Evolutionary conservation across 2,888 invertebrate species (phyloP).

Genomic region (Orchestes rusci): DNA sequence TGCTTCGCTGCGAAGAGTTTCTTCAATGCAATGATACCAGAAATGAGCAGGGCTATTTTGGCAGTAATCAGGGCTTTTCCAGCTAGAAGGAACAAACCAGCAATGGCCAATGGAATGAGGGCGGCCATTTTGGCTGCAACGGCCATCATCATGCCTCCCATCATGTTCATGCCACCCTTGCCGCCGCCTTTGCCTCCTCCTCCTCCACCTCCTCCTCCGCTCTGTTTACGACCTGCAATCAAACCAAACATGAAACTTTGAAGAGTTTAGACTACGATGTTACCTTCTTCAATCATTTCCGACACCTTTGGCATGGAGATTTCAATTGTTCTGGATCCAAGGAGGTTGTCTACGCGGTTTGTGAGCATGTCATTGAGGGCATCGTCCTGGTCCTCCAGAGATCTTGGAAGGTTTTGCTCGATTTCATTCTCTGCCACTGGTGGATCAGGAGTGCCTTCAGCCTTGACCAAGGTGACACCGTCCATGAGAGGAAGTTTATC

Average conservation of each 20-base stretch:
- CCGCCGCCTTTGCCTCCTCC: constrained; percentile 48
- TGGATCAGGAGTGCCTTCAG: constrained; percentile 46
- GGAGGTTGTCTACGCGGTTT: constrained; percentile 62
- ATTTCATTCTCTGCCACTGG: constrained; percentile 60
- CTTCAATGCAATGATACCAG: constrained; percentile 76
- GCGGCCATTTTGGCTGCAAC: constrained; percentile 78
- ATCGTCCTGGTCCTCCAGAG: constrained; percentile 58
- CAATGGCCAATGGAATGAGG: constrained; percentile 72
- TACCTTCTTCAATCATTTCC: constrained; percentile 72
- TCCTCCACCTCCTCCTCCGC: constrained; percentile 48
- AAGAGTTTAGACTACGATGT: not conserved
- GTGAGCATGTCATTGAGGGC: constrained; percentile 62
- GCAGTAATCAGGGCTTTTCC: constrained; percentile 78
- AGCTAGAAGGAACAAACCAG: constrained; percentile 71
- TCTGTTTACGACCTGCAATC: not conserved
- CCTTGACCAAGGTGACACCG: constrained; percentile 59
- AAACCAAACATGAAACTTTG: not conserved
- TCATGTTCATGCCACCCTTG: constrained; percentile 61
- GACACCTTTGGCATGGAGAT: constrained; percentile 67
- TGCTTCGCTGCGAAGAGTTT: constrained; percentile 67
- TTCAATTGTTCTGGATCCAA: constrained; percentile 69
- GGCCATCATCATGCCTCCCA: constrained; percentile 88
- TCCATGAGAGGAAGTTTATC: constrained; percentile 57
- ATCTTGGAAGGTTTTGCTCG: constrained; percentile 61
- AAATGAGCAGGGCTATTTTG: constrained; percentile 72